These are phyloP conservation scores for Leptopilina boulardi DNA, from an alignment of 1,140 invertebrate genomes.

Conservation along the genomic window DNA sequence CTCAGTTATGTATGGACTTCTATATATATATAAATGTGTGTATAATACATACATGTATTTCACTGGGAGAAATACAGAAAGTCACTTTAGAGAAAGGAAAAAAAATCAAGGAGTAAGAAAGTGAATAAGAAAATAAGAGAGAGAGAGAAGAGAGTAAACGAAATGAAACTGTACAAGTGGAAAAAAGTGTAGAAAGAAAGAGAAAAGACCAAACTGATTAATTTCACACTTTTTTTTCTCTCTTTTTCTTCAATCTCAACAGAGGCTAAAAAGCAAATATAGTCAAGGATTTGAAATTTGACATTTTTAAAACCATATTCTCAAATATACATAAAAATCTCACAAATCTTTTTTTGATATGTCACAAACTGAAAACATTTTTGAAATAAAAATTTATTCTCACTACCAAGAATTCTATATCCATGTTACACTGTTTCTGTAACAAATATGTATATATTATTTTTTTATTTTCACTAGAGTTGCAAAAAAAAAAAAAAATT, in stretches of 20 bases:
- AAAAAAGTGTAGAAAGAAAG: conserved; percentile 40
- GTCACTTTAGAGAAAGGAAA: conserved; percentile 7
- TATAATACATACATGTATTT: not conserved
- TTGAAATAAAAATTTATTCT: not conserved
- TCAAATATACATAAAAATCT: not conserved
- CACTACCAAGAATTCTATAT: not conserved
- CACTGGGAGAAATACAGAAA: not conserved
- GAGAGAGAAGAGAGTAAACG: not conserved
- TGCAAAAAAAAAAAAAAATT: no score
- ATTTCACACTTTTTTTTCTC: not conserved
- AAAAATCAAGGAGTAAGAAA: conserved; percentile 30
- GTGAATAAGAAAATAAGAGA: conserved; percentile 12
- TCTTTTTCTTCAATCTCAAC: not conserved
- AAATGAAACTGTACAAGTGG: not conserved
- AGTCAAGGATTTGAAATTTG: not conserved
- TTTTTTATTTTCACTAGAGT: not conserved
- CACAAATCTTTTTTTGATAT: not conserved
- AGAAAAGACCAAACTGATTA: conserved; percentile 35
- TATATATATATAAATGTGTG: not conserved
- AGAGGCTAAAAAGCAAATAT: not conserved
- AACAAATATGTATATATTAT: no score
- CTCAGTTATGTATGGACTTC: not conserved
- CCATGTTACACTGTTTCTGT: not conserved
- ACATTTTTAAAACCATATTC: not conserved
- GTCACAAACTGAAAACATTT: not conserved